These are phyloP conservation scores for Brachypodius melanocephalos DNA, from an alignment of 2,113 vertebrate species.

Conservation along the genomic window DNA sequence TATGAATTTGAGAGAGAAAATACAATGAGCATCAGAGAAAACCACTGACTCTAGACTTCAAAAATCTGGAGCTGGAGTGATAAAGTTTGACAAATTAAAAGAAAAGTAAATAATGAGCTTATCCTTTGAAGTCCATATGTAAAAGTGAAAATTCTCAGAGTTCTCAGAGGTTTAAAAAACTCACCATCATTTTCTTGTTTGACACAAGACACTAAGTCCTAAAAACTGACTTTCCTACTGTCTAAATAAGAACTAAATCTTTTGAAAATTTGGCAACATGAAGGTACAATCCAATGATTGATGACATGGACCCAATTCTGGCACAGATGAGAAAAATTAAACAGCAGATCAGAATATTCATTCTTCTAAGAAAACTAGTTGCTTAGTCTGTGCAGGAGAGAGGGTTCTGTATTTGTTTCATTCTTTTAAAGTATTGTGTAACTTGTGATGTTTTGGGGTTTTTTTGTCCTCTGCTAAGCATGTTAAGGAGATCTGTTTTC, in stretches of 20 bases:
- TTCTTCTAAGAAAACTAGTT: not conserved
- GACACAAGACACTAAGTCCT: not conserved
- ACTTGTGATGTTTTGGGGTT: not conserved
- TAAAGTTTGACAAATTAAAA: not conserved
- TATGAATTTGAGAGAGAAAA: not conserved
- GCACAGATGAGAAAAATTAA: not conserved
- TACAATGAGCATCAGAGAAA: not conserved
- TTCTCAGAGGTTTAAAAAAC: not conserved
- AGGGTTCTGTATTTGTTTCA: not conserved
- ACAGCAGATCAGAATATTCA: not conserved
- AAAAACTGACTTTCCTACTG: not conserved
- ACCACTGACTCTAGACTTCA: not conserved
- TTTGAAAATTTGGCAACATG: not conserved
- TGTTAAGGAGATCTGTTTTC: not conserved
- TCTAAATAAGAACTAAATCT: not conserved
- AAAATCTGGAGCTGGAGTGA: not conserved
- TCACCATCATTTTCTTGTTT: not conserved
- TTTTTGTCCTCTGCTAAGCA: not conserved
- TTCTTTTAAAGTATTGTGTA: not conserved
- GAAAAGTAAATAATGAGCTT: not conserved
- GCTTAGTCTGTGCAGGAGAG: not conserved
- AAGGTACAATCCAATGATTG: not conserved
- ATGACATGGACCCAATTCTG: not conserved
- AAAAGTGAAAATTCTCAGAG: not conserved
- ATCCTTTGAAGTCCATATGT: not conserved